Percentiles rank a stretch among this genome's conserved stretches.
Conservation (phyloP, 1,140 invertebrate genomes). For the Mesaphorura yosii region DNA sequence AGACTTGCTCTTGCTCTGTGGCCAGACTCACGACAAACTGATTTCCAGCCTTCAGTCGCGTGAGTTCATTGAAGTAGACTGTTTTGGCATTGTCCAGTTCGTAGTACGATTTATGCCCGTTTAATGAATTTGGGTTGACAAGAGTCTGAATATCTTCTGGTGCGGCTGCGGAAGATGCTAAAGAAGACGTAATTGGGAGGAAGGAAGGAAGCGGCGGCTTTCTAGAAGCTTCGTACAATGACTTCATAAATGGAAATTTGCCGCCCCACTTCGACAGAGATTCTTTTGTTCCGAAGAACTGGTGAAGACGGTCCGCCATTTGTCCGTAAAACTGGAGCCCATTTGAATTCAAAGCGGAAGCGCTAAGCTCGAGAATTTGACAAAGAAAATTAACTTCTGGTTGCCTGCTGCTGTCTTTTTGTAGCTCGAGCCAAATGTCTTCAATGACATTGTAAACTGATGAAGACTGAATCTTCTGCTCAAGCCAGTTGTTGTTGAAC, state of each 20-base stretch:
- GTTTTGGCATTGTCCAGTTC: constrained; percentile 11
- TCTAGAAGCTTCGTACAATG: constrained; percentile 17
- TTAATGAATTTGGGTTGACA: constrained; percentile 6
- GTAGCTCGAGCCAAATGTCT: constrained; percentile 47
- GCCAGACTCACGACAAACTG: constrained; percentile 60
- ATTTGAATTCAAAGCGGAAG: constrained; percentile 57
- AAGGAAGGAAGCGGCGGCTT: constrained; percentile 23
- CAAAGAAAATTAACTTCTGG: constrained; percentile 50
- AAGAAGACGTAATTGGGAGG: constrained; percentile 22
- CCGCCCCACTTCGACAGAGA: constrained; percentile 34
- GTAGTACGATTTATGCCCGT: constrained; percentile 25
- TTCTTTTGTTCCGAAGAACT: constrained; percentile 35
- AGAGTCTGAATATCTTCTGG: too few relatives aligned
- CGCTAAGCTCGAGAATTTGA: constrained; percentile 51
- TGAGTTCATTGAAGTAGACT: constrained; percentile 42
- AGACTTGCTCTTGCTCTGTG: constrained; percentile 58
- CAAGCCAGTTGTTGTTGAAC: constrained; percentile 57
- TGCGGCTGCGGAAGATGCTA: too few relatives aligned
- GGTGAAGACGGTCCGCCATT: constrained; percentile 43
- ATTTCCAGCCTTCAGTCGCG: constrained; percentile 44
- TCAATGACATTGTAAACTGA: constrained; percentile 49
- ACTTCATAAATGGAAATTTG: constrained; percentile 31
- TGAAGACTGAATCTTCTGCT: constrained; percentile 57
- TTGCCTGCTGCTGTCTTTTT: constrained; percentile 34
- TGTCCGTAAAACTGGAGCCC: constrained; percentile 62